Evolutionary conservation across 2,113 vertebrate genomes (phyloP), one percentile per base, ranked within the genome.

Genomic region (Lepus europaeus): DNA sequence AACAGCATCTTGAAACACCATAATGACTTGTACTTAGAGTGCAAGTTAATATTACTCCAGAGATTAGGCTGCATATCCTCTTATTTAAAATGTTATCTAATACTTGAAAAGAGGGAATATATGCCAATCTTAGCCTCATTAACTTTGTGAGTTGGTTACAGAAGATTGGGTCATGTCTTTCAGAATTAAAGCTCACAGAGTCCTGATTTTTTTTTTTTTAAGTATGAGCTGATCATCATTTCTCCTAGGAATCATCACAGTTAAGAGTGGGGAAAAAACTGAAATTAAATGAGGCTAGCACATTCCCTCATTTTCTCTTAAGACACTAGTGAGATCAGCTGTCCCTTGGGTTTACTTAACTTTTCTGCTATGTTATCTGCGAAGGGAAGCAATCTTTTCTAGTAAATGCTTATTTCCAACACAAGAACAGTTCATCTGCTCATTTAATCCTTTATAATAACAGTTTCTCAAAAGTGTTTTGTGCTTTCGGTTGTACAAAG

Each of bases 21-120:
- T 95, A 92, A 97, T 95, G 87, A 89, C 93, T 84, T 96, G 87
- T 96, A 77, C 39, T 97, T 94, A 92, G 87, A 87, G 88, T 0
- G 49, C 80, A 94, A 97, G 86, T 90, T 96, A 94, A 95, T 94
- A 94, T 80, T 84, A 90, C 93, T 84, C 82, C 31, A 70, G 96
- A 95, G 95, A 96, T 89, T 87, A 61, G 16, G 29, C 87, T 81
- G 87, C 63, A 92, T 79, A 89, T 70, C 85, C 51, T 95, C 83
- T 95, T 94, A 90, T 90, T 95, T 96, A 90, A 96, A 96, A 91
- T 73, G 94, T 93, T 96, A 92, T 81, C 90, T 90, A 93, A 96
- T 83, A 94, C 82, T 95, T 89, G 86, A 95, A 91, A 92, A 95
- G 89, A 89, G 89, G 49, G 96, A 92, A 87, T 89, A 69, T 36